A percentile compares a stretch with the other conserved stretches of the same genome.
Evolutionary conservation across 2,797 vertebrate species (phyloP).

Genomic region (Thamnophis elegans): DNA sequence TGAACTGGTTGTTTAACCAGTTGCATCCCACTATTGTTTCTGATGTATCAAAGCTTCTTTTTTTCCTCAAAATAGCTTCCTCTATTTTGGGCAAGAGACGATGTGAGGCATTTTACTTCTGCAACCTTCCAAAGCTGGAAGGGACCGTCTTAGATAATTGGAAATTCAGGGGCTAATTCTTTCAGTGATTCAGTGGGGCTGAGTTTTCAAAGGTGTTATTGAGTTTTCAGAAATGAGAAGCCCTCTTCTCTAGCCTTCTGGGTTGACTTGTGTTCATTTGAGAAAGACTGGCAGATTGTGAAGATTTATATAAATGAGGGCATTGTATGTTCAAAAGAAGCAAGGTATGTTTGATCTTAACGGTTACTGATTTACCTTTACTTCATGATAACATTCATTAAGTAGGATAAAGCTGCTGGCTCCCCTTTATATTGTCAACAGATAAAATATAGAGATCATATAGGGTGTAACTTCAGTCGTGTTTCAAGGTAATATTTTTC

Average conservation of each 20-base stretch:
- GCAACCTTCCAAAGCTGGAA: conserved; percentile 62
- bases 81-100: conserved; percentile 66
- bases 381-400: conserved; percentile 70
- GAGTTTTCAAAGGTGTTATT: conserved; percentile 46
- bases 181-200: conserved; percentile 56
- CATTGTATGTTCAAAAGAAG: conserved; percentile 67
- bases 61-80: conserved; percentile 57
- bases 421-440: conserved; percentile 65
- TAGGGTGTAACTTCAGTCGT: conserved; percentile 54
- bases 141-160: conserved; percentile 58
- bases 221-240: conserved; percentile 56
- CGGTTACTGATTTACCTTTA: conserved; percentile 73
- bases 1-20: too few relatives aligned
- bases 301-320: conserved; percentile 72
- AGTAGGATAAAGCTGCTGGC: conserved; percentile 61
- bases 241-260: conserved; percentile 47
- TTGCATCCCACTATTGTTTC: not conserved
- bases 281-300: conserved; percentile 54
- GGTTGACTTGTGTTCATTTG: conserved; percentile 46
- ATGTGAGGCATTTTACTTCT: conserved; percentile 59
- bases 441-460: conserved; percentile 57
- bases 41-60: not conserved
- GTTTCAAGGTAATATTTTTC: conserved; percentile 61
- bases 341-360: conserved; percentile 70
- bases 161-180: conserved; percentile 57